These are phyloP conservation scores for Alloplasta piceator DNA, from an alignment of 2,888 invertebrate genomes.

Conservation along the genomic window DNA sequence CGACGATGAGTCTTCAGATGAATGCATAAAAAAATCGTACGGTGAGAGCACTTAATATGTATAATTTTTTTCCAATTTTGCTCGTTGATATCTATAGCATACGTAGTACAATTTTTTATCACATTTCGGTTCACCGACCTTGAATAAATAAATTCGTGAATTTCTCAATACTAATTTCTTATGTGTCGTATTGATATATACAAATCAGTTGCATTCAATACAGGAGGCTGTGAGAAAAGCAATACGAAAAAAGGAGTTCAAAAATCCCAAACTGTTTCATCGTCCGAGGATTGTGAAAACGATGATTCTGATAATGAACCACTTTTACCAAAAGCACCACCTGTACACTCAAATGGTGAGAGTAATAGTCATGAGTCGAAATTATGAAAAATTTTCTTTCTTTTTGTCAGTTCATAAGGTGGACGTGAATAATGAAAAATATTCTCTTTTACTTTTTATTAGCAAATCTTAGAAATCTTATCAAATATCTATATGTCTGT, in stretches of 20 bases:
- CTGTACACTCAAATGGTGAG: constrained; percentile 20
- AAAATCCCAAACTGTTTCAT: constrained; percentile 24
- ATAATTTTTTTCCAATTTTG: constrained; percentile 31
- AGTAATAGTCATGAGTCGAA: constrained; percentile 24
- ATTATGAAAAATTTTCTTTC: constrained; percentile 17
- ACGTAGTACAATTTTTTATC: constrained; percentile 27
- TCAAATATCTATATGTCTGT: no score
- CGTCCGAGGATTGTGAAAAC: constrained; percentile 29
- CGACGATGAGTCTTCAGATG: constrained; percentile 28
- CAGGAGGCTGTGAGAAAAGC: constrained; percentile 25
- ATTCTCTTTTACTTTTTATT: constrained; percentile 14
- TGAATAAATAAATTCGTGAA: constrained; percentile 29
- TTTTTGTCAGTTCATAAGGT: constrained; percentile 34
- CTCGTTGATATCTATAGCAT: constrained; percentile 24
- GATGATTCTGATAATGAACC: constrained; percentile 39
- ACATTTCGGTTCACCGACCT: constrained; percentile 19
- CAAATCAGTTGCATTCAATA: constrained; percentile 35
- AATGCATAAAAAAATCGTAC: constrained; percentile 22
- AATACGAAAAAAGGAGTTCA: constrained; percentile 16
- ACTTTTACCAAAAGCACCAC: constrained; percentile 27
- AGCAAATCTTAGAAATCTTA: no score
- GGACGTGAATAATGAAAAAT: constrained; percentile 19
- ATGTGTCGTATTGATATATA: constrained; percentile 20
- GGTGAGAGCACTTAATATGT: constrained; percentile 29
- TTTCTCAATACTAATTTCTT: constrained; percentile 22